Percentiles rank a stretch among this genome's conserved stretches.
Conservation (phyloP, 1,140 invertebrate species). For the Ips nitidus region DNA sequence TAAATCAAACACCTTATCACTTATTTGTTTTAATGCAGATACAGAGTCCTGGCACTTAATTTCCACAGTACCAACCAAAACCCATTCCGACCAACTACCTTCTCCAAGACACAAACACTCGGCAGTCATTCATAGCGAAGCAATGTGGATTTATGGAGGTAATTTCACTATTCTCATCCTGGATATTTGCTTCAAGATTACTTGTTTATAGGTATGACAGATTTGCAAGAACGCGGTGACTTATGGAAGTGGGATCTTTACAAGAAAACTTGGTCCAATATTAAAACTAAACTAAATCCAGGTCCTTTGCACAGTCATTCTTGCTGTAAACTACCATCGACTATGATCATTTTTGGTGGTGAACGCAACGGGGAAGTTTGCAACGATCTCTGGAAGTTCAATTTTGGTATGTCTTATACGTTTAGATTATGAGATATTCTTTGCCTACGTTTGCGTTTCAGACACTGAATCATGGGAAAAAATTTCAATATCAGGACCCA, state of each 20-base stretch:
- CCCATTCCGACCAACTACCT: slow-evolving; percentile 57
- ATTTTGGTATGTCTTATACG: slow-evolving; percentile 66
- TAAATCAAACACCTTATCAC: neutral
- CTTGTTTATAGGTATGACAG: slow-evolving; percentile 66
- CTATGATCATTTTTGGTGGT: slow-evolving; percentile 83
- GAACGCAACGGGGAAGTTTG: slow-evolving; percentile 71
- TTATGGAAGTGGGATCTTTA: slow-evolving; percentile 78
- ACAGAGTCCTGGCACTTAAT: slow-evolving; percentile 75
- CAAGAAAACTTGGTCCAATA: slow-evolving; percentile 63
- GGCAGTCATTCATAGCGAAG: slow-evolving; percentile 73
- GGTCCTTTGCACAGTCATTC: slow-evolving; percentile 81
- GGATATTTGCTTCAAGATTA: neutral
- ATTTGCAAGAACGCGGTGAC: slow-evolving; percentile 77
- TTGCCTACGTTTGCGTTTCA: slow-evolving; percentile 46
- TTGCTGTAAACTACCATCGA: slow-evolving; percentile 74
- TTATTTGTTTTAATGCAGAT: slow-evolving; percentile 55
- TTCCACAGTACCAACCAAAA: slow-evolving; percentile 43
- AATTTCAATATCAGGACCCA: slow-evolving; percentile 65
- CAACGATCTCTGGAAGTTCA: slow-evolving; percentile 85
- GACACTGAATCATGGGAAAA: slow-evolving; percentile 78
- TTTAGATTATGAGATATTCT: neutral
- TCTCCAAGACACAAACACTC: slow-evolving; percentile 83
- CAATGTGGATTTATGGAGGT: slow-evolving; percentile 85
- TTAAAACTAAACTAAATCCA: slow-evolving; percentile 70
- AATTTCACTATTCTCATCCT: neutral